Conservation (phyloP, 37 sponge, comb jelly and placozoan species). For the Mnemiopsis leidyi region DNA sequence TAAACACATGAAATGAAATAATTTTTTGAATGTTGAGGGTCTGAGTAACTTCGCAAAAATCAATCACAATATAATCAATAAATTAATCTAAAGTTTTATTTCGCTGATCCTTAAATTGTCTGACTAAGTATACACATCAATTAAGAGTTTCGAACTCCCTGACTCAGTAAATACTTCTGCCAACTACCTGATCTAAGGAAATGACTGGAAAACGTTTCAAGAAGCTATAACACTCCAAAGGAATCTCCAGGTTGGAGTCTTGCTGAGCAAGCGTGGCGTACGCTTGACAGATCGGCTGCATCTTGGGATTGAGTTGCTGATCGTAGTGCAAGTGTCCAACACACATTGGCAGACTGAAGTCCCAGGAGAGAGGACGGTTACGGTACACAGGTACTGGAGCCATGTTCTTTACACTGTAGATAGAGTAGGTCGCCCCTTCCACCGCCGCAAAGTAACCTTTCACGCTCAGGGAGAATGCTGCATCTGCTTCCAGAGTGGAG, state of each 20-base stretch:
- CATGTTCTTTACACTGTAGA: constrained; percentile 14
- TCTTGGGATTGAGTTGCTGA: neutral
- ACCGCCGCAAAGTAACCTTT: constrained; percentile 1
- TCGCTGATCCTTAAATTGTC: no score
- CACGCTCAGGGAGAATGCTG: constrained; percentile 16
- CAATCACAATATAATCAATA: no score
- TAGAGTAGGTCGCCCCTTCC: neutral
- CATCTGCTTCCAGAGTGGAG: neutral
- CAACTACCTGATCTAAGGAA: no score
- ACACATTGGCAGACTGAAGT: constrained; percentile 41
- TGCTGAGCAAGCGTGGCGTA: neutral
- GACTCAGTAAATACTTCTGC: no score
- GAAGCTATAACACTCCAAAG: constrained; percentile 21
- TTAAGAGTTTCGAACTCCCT: no score
- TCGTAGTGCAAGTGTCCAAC: neutral
- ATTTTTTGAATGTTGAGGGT: no score
- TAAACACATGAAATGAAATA: no score
- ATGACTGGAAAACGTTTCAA: constrained; percentile 19
- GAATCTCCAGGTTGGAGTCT: neutral
- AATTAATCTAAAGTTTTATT: no score
- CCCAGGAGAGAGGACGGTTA: neutral
- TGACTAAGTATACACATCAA: no score
- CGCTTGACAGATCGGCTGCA: constrained; percentile 5
- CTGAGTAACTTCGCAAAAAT: no score
- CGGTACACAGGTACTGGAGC: neutral